Base-by-base conservation (phyloP, 1,140 invertebrate genomes). In the Drosophila tristis region DNA sequence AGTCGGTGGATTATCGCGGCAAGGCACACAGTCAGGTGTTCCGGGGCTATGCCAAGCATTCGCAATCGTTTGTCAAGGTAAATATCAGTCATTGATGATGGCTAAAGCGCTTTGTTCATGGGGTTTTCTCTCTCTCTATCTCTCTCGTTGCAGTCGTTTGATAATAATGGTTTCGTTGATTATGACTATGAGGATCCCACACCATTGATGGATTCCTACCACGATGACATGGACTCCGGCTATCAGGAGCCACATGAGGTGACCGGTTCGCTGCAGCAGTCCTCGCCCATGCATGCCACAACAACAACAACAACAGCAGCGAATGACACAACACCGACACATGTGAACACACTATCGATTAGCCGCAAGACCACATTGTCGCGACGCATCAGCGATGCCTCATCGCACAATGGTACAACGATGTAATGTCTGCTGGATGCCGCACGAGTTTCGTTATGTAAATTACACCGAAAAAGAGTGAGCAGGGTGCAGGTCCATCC, bases 161-260 rank as follows among this genome's bases (percentile, higher is more conserved):
- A 95, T 79, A 95, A 95, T 74, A 95, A 95, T 61, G 94, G 94
- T 29, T 96, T 96, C 80, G 94, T 96, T 79, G 96, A 96, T 91
- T 96, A 91, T 29, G 95, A 95, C 72, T 95, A 95, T 85, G 95
- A 96, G 84, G 95, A 95, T 74, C 94, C 95, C 8, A 95, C 95
- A 2, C 94, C 95, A 0, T 92, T 96, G 50, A 95, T 95, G 79
- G 95, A 96, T 77, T 95, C 94, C 85, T 96, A 96, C 84, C 95
- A 95, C 68, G 94, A 95, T 53, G 94, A 95, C 55, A 93, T 93
- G 75, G 92, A 93, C 53, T 92, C 92, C 0, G 92, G 92, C 11
- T 93, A 93, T 71, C 92, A 93, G 71, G 92, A 93, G 56, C 92
- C 92, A 0, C 92, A 92, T 39, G 92, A 93, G 66, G 82, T 90